phyloP scores from a whole-genome alignment of 2,797 vertebrate genomes.

The Dendrocincla tyrannina region DNA sequence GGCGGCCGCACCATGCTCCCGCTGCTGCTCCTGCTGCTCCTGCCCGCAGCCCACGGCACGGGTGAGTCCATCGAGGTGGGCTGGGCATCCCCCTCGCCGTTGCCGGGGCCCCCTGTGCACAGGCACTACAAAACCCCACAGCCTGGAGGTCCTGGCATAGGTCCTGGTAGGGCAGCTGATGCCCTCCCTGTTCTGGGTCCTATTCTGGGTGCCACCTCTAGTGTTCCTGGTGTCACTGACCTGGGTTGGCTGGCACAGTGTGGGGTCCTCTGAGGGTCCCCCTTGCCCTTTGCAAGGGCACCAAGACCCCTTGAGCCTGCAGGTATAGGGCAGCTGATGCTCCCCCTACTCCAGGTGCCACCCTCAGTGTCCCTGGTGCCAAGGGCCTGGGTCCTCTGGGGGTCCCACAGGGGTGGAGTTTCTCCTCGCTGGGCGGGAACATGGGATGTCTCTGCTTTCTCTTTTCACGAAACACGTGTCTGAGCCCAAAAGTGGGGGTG shows the following conservation, averaged over 20 bases:
- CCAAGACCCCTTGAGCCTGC: not conserved
- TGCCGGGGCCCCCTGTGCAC: fast-evolving
- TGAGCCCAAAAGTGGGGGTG: fast-evolving
- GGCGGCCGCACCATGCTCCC: not conserved
- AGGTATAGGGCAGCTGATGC: not conserved
- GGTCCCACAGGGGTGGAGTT: fast-evolving
- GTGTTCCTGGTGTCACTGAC: not conserved
- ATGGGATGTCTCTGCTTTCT: fast-evolving
- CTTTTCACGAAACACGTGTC: fast-evolving
- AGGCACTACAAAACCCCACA: fast-evolving
- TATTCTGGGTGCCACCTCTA: fast-evolving
- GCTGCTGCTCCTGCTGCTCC: constrained; percentile 32
- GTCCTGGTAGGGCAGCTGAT: not conserved
- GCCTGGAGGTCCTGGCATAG: too few relatives aligned
- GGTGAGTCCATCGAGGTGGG: not conserved
- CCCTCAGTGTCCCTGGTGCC: not conserved
- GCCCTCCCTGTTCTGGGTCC: fast-evolving
- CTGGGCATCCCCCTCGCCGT: not conserved
- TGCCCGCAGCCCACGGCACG: not conserved
- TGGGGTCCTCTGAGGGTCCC: not conserved
- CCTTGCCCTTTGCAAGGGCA: fast-evolving
- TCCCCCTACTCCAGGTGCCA: not conserved
- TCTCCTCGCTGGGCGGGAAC: fast-evolving
- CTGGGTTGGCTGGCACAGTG: not conserved
- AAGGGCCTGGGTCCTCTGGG: not conserved